phyloP scores from a whole-genome alignment of 2,113 vertebrate genomes.

The Notothenia rossii region DNA sequence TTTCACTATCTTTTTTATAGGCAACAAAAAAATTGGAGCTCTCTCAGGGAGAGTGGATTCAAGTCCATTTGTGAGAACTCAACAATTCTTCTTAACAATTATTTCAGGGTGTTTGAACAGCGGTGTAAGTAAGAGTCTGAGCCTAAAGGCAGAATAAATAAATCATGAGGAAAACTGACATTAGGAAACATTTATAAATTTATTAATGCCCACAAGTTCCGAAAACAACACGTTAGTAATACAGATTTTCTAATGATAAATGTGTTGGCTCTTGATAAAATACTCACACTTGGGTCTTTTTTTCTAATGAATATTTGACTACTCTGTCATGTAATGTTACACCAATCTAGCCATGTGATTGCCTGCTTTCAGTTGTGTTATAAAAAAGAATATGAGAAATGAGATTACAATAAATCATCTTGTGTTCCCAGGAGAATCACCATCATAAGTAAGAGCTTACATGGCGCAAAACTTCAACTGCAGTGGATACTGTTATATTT shows the following conservation, averaged over 20 bases:
- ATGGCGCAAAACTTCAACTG: neutral
- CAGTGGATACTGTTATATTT: no score
- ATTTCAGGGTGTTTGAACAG: constrained; percentile 36
- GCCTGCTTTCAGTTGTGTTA: neutral
- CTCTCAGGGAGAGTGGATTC: neutral
- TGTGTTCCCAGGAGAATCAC: no score
- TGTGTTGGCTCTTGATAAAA: neutral
- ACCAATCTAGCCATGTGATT: neutral
- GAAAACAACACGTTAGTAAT: neutral
- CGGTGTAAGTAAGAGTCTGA: neutral
- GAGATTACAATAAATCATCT: constrained; percentile 5
- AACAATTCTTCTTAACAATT: constrained; percentile 14
- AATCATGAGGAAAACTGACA: constrained; percentile 25
- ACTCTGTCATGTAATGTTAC: neutral
- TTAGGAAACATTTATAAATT: constrained; percentile 41
- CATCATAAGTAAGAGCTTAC: neutral
- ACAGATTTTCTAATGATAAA: neutral
- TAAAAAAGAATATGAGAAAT: constrained; percentile 6
- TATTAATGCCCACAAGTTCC: constrained; percentile 11
- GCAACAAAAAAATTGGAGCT: neutral
- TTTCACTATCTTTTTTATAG: neutral
- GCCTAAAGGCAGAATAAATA: constrained; percentile 31
- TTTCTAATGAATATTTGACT: neutral
- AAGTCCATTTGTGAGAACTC: constrained; percentile 6
- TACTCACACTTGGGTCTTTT: neutral